Evolutionary conservation across 2,888 invertebrate species (phyloP).

Genomic region (Blastobasis lacticolella): DNA sequence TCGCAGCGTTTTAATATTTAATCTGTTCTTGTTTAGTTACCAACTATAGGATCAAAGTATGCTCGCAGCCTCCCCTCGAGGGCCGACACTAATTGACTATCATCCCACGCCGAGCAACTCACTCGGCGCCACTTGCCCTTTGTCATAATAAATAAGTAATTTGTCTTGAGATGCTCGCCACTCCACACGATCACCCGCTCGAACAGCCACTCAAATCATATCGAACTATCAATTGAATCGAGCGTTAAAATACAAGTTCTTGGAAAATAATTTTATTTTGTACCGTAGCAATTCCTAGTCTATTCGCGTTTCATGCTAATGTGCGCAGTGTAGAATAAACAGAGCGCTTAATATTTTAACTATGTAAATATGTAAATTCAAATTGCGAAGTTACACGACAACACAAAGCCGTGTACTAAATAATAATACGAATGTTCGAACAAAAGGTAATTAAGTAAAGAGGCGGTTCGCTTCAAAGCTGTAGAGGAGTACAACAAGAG

Average conservation of each 20-base stretch:
- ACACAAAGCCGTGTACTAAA: conserved; percentile 9
- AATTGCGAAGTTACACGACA: conserved; percentile 5
- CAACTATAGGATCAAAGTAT: too few relatives aligned
- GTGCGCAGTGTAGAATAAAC: too few relatives aligned
- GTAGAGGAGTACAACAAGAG: conserved; percentile 23
- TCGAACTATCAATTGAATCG: conserved; percentile 3
- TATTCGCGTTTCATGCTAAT: too few relatives aligned
- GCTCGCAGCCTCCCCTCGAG: conserved; percentile 16
- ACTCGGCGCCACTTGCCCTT: conserved; percentile 22
- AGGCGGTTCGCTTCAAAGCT: conserved; percentile 19
- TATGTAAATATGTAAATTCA: conserved; percentile 7
- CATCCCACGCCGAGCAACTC: conserved; percentile 25
- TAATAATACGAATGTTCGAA: conserved; percentile 4
- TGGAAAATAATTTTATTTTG: too few relatives aligned
- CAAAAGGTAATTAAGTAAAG: conserved; percentile 20
- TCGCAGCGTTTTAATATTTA: too few relatives aligned
- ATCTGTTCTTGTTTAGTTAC: too few relatives aligned
- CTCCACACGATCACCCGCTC: background rate
- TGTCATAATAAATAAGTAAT: conserved; percentile 33
- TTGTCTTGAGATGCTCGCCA: conserved; percentile 19
- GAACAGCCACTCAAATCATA: conserved; percentile 2
- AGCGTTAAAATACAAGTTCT: background rate
- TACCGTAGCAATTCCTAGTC: too few relatives aligned
- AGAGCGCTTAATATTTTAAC: background rate
- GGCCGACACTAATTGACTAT: conserved; percentile 33